Base-by-base conservation (phyloP, 1,140 invertebrate species). In the Idris sp. region DNA sequence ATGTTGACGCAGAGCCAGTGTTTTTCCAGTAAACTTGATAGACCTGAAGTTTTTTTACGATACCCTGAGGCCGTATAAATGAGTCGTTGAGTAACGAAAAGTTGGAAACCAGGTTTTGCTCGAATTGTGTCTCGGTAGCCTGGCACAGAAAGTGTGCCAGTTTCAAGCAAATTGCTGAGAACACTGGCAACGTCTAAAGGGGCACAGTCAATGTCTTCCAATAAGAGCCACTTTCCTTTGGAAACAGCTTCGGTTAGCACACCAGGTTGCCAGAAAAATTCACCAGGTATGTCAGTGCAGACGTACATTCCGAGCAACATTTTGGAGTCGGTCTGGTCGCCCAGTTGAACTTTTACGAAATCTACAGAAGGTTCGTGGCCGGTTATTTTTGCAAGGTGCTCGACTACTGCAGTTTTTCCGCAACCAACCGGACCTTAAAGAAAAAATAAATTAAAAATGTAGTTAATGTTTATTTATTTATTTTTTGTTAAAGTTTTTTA, bases 261-360 rank as follows among this genome's bases (percentile, higher is more conserved):
- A 31, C 98, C 98, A 4, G 97, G 93, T 76, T 95, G 91, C 98
- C 98, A 99, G 18, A 97, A 85, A 89, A 99, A 99, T 87, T 99
- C 96, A 26, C 98, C 98, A 2, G 97, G 97, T 25, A 98, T 90
- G 82, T 99, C 97, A 0, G 98, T 98, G 83, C 98, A 99, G 74
- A 93, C 90, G 87, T 99, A 99, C 16, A 95, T 95, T 4, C 98
- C 98, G 7, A 99, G 85, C 9, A 99, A 83, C 89, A 97, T 94
- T 88, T 98, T 96, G 41, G 96, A 95, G 84, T 99, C 98, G n/a
- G 96, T 97, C 87, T 99, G 97, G 88, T 99, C 97, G 2, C 97
- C 96, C 3, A 99, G 88, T 83, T 99, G 98, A 18, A 99, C 92
- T 87, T 95, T 96, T 35, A 95, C 88, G 67, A 92, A 92, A 41